Evolutionary conservation across 2,888 invertebrate genomes (phyloP), one percentile per base, ranked within the genome.

Genomic region (Apotomis turbidana): DNA sequence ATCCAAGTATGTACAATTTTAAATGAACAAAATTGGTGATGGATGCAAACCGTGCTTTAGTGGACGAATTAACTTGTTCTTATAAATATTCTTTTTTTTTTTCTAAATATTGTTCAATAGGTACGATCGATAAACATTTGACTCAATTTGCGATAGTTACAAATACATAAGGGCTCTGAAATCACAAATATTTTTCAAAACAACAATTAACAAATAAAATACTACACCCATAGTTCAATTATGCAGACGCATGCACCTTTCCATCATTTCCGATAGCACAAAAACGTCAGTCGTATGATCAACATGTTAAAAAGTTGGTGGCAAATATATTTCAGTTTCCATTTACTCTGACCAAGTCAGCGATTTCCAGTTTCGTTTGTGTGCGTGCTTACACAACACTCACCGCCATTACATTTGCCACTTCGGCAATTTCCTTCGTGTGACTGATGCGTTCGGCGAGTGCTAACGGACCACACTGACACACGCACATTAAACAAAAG

Each of bases 341-440:
- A 59, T 73, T 73, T 70, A 66, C 63, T 55, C 54, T 52, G 46
- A 60, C 15, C 36, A 46, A n/a, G 46, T 36, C 62, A 41, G 49
- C 83, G 84, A 88, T 71, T 60, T 88, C 83, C 88, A 87, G 89
- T 89, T 89, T 87, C 88, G 90, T 90, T 90, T 90, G 87, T 88
- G 85, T 88, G 83, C 78, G 57, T 61, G 52, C 71, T 67, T 61
- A 61, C 61, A 67, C 71, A 67, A 57, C 61, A 27, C 55, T 61
- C 60, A 70, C 55, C 60, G 61, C 55, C 51, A 57, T 51, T 71
- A 62, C 57, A 68, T 67, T 67, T 62, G 61, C 71, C 61, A 71
- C 61, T 71, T 51, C 55, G 61, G 61, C 67, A 68, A 66, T 67
- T 71, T 67, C 41, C 67, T 60, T 52, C 15, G 49, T 49, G 64